These are phyloP conservation scores for Lophura nycthemera DNA, from an alignment of 2,113 vertebrate species.

Conservation along the genomic window DNA sequence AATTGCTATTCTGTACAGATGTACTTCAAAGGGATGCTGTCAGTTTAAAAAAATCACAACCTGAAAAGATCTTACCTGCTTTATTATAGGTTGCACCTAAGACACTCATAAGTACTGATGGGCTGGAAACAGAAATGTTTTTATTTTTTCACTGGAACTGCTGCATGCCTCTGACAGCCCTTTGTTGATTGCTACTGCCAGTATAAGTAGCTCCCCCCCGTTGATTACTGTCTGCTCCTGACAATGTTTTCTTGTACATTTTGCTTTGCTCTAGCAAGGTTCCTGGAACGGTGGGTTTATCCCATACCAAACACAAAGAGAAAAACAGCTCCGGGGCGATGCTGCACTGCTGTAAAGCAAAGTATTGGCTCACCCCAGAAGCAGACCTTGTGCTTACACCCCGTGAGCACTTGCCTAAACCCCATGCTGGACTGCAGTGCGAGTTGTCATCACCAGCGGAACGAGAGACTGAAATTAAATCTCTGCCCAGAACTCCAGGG, in stretches of 20 bases:
- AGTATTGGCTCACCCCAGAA: neutral
- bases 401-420: neutral
- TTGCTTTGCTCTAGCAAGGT: neutral
- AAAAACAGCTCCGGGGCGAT: neutral
- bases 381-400: neutral
- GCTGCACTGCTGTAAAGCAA: neutral
- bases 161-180: neutral
- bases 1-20: slow-evolving; percentile 34
- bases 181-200: neutral
- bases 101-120: neutral
- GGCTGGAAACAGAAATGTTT: neutral
- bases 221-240: neutral
- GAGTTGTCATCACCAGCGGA: neutral
- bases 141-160: neutral
- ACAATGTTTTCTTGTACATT: neutral
- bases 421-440: neutral
- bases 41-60: slow-evolving; percentile 32
- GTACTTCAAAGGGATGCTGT: slow-evolving; percentile 46
- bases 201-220: neutral
- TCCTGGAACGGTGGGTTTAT: neutral
- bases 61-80: slow-evolving; percentile 31
- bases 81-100: neutral
- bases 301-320: neutral
- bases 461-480: neutral
- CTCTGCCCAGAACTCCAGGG: neutral